A percentile compares a stretch with the other conserved stretches of the same genome.
phyloP scores from a whole-genome alignment of 2,888 invertebrate species.

The Acheta domesticus region DNA sequence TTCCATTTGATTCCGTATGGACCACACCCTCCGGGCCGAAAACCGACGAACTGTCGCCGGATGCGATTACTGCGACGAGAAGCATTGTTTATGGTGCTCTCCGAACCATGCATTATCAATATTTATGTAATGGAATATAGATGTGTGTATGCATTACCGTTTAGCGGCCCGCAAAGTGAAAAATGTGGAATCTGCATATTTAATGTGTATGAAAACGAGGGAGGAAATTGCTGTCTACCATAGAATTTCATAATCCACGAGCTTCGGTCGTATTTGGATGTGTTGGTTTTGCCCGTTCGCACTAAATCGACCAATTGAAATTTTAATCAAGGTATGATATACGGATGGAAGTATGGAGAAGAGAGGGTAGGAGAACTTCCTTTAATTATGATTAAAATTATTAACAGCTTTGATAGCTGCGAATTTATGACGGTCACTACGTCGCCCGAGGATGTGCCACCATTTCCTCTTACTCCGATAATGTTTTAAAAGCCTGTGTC shows the following conservation, averaged over 20 bases:
- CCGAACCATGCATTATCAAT: background rate
- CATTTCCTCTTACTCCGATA: too few relatives aligned
- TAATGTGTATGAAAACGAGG: background rate
- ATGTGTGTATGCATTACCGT: conserved; percentile 8
- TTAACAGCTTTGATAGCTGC: conserved; percentile 4
- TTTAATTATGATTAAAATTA: background rate
- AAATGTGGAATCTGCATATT: background rate
- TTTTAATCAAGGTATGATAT: background rate
- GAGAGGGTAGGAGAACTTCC: background rate
- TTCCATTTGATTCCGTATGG: too few relatives aligned
- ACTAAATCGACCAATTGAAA: conserved; percentile 9
- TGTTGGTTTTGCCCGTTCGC: background rate
- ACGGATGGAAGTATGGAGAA: background rate
- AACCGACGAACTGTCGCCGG: too few relatives aligned
- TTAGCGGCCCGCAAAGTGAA: background rate
- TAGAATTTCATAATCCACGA: background rate
- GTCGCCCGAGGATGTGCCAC: too few relatives aligned
- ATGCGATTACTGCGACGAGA: too few relatives aligned
- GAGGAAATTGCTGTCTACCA: background rate
- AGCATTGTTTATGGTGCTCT: too few relatives aligned
- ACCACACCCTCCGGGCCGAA: too few relatives aligned
- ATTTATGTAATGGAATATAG: conserved; percentile 8
- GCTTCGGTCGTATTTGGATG: background rate
- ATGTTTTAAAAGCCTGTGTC: too few relatives aligned
- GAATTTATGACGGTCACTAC: background rate